Evolutionary conservation across 2,113 vertebrate species (phyloP).

Genomic region (Scolopax mira): DNA sequence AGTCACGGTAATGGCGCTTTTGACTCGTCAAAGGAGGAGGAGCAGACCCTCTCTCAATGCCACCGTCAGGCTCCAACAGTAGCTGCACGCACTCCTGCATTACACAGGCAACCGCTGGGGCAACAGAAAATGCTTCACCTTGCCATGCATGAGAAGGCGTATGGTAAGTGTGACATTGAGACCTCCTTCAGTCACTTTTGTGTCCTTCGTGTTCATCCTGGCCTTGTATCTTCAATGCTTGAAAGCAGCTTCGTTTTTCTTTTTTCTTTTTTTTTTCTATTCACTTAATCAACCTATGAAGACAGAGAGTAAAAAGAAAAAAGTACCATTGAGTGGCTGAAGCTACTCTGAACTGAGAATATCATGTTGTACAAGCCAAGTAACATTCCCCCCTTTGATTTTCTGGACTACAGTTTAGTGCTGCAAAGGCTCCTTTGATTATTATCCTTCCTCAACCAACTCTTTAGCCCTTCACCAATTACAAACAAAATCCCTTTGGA

Average conservation of each 20-base stretch:
- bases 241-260: slow-evolving; percentile 52
- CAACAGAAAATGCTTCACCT: slow-evolving; percentile 76
- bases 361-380: slow-evolving; percentile 32
- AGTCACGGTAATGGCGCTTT: background rate
- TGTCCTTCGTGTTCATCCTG: slow-evolving; percentile 78
- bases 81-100: background rate
- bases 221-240: slow-evolving; percentile 45
- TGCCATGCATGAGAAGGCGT: slow-evolving; percentile 91
- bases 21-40: background rate
- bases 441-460: background rate
- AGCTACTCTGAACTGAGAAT: background rate
- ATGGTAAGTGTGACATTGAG: slow-evolving; percentile 89
- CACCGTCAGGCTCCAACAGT: background rate
- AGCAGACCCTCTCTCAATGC: background rate
- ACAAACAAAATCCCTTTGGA: background rate
- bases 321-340: slow-evolving; percentile 30
- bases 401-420: background rate
- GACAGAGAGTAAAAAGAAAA: background rate
- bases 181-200: slow-evolving; percentile 81
- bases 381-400: slow-evolving; percentile 39
- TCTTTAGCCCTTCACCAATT: background rate
- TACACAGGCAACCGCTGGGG: background rate
- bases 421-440: slow-evolving; percentile 32
- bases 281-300: slow-evolving; percentile 75
- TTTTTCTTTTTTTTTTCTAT: background rate